Base-by-base conservation (phyloP, 2,113 vertebrate species). In the Suncus etruscus region DNA sequence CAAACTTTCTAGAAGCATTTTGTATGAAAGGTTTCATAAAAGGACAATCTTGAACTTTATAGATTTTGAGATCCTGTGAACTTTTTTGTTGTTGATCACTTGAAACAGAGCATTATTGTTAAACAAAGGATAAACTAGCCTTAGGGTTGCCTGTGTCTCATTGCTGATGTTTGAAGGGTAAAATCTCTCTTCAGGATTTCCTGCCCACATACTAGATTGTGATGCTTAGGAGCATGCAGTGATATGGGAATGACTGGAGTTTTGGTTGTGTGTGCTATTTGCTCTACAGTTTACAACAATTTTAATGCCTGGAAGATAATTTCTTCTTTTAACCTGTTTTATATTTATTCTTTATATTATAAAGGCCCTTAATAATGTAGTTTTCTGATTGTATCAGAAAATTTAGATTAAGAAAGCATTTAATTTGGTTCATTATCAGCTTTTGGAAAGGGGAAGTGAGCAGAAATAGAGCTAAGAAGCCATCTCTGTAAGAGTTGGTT, bases 41-140 rank as follows among this genome's bases (percentile, higher is more conserved):
- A 92, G 96, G 97, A 98, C 98, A 98, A 98, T 98, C 97, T 97
- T 77, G 87, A 95, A 96, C 91, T 96, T 96, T 89, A 92, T 91
- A 94, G 86, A 91, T 94, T 97, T 96, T 94, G 83, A 95, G 96
- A 86, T 24, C 95, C 82, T 84, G n/a, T 95, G 90, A 96, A 92
- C 0, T 87, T 92, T 82, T 9, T 85, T 94, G 58, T 93, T 97
- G 94, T 94, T 97, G 81, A 91, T 97, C 85, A 24, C 94, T 91
- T 58, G 94, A 97, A 96, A 79, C 1, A 51, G 66, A 93, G 47
- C 90, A 90, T 88, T 72, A 93, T 45, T 93, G 89, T 96, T 94
- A 18, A 70, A 90, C 92, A 93, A 89, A 89, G 58, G 74, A n/a
- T 83, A 81, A 58, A 68, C 27, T 11, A 75, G 0, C 92, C 95